Percentiles rank a stretch among this genome's conserved stretches.
Evolutionary conservation across 2,113 vertebrate genomes (phyloP).

Genomic region (Poeciliopsis retropinna): DNA sequence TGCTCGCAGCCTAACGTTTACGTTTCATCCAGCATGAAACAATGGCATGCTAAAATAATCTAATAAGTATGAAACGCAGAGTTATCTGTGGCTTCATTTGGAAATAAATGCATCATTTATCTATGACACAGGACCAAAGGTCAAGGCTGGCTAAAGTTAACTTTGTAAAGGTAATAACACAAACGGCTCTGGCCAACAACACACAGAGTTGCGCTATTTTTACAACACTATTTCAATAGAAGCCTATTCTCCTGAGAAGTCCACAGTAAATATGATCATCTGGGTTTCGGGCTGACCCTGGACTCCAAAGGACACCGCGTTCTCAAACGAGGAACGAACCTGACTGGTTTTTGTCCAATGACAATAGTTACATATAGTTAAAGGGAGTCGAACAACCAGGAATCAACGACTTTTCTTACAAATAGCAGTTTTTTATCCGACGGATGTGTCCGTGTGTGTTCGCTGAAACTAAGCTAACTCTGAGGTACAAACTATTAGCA

Average conservation of each 20-base stretch:
- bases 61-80: background rate
- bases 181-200: background rate
- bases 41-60: background rate
- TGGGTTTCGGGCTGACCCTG: background rate
- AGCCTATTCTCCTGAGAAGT: background rate
- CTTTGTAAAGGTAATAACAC: background rate
- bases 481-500: constrained; percentile 22
- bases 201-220: background rate
- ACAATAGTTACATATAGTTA: background rate
- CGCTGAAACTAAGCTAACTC: background rate
- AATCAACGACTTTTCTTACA: background rate
- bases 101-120: constrained; percentile 4
- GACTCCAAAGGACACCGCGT: constrained; percentile 40
- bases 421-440: background rate
- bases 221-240: background rate
- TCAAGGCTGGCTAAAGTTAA: constrained; percentile 1
- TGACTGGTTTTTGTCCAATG: background rate
- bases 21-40: background rate
- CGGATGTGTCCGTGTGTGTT: background rate
- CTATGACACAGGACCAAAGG: constrained; percentile 21
- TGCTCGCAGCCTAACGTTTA: background rate
- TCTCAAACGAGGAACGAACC: background rate
- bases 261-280: background rate
- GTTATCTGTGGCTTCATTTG: background rate
- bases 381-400: background rate